Evolutionary conservation across 2,113 vertebrate genomes (phyloP).

Genomic region (Ifrita kowaldi): DNA sequence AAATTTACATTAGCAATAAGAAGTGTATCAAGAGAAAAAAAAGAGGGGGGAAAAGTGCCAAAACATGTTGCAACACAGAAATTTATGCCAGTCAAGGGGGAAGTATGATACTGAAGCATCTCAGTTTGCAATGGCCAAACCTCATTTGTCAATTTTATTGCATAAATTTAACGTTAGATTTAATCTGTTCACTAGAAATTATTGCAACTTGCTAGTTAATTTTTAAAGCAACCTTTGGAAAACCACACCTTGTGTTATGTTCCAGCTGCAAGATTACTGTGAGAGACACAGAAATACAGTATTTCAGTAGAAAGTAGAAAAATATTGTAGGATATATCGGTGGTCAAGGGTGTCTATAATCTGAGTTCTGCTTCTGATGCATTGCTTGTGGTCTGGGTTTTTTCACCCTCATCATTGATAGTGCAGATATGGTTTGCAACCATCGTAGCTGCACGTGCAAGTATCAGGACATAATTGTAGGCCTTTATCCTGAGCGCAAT

Average conservation of each 20-base stretch:
- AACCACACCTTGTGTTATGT: neutral
- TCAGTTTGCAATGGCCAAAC: neutral
- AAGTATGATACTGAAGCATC: neutral
- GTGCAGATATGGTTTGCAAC: neutral
- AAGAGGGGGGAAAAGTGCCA: no score
- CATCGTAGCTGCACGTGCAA: neutral
- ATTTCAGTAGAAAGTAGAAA: neutral
- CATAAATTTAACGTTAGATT: neutral
- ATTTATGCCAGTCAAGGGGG: neutral
- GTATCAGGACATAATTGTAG: neutral
- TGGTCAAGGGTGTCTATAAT: neutral
- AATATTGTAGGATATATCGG: neutral
- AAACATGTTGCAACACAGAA: neutral
- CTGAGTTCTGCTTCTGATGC: neutral
- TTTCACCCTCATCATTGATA: neutral
- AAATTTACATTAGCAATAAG: accelerated
- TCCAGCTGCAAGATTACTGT: neutral
- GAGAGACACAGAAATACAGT: neutral
- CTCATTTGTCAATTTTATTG: neutral
- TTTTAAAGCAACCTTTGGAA: neutral
- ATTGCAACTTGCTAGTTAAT: neutral
- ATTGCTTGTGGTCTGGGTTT: accelerated
- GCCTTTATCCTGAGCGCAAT: neutral
- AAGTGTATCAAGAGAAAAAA: neutral
- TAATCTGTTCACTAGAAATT: neutral